Conservation (phyloP, 2,797 vertebrate genomes). For the Monodelphis domestica region DNA sequence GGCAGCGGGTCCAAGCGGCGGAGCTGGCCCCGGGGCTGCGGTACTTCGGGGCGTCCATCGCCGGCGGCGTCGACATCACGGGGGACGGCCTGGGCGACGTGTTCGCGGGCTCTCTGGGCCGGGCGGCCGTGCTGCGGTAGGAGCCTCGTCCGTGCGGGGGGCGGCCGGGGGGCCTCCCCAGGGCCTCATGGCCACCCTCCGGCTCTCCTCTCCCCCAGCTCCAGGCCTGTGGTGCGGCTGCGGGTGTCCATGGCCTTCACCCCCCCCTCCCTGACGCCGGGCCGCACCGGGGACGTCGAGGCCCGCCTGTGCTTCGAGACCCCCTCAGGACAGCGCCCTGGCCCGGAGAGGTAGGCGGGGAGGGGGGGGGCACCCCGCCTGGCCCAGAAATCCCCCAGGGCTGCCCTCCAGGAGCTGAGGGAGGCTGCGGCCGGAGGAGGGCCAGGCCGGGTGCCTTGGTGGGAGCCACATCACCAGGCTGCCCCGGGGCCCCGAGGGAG, state of each 20-base stretch:
- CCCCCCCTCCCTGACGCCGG: constrained; percentile 63
- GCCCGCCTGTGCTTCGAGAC: constrained; percentile 66
- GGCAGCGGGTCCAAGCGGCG: constrained; percentile 83
- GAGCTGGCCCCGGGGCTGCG: constrained; percentile 75
- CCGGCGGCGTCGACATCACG: constrained; percentile 75
- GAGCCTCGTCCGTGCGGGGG: constrained; percentile 47
- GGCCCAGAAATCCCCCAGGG: no score
- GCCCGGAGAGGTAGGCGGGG: no score
- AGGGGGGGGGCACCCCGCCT: no score
- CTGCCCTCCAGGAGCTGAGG: no score
- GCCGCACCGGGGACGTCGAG: constrained; percentile 22
- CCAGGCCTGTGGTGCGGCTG: constrained; percentile 76
- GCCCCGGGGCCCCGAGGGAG: no score
- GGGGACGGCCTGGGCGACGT: constrained; percentile 73
- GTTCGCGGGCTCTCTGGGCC: constrained; percentile 81
- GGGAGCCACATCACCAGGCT: no score
- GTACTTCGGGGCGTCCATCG: constrained; percentile 86
- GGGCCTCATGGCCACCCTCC: constrained; percentile 11
- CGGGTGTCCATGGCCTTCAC: constrained; percentile 63
- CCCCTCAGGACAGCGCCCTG: not conserved
- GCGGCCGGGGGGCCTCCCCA: not conserved
- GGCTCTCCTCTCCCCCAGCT: constrained; percentile 65
- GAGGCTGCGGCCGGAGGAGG: no score
- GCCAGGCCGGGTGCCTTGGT: no score
- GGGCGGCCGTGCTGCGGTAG: constrained; percentile 83